A percentile compares a stretch with the other conserved stretches of the same genome.
Evolutionary conservation across 2,888 invertebrate species (phyloP).

Genomic region (Mamestra brassicae): DNA sequence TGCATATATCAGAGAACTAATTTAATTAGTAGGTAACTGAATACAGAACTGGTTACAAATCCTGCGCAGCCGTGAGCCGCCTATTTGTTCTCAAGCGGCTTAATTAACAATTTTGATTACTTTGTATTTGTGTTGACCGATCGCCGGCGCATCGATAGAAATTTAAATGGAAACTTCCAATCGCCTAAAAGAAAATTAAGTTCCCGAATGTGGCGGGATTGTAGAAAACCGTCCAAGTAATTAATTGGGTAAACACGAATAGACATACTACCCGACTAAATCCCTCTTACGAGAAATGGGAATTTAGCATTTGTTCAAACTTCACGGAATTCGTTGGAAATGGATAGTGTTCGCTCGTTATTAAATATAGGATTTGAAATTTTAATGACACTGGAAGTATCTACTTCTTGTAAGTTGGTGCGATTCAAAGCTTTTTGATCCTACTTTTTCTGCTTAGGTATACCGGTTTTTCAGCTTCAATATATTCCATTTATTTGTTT

Average conservation of each 20-base stretch:
- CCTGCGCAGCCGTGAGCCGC: not conserved
- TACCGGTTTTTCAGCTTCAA: not conserved
- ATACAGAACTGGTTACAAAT: slow-evolving; percentile 4
- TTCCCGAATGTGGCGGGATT: slow-evolving; percentile 77
- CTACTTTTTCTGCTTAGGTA: not conserved
- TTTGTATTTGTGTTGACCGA: slow-evolving; percentile 84
- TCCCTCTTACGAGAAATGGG: slow-evolving; percentile 66
- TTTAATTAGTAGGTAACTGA: not conserved
- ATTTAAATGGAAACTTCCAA: slow-evolving; percentile 82
- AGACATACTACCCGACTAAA: slow-evolving; percentile 59
- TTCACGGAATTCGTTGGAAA: slow-evolving; percentile 50
- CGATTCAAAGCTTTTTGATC: not conserved
- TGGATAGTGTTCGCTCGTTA: slow-evolving; percentile 24
- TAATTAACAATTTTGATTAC: slow-evolving; percentile 85
- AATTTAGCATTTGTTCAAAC: slow-evolving; percentile 59
- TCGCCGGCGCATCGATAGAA: slow-evolving; percentile 72
- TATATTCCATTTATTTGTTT: not conserved
- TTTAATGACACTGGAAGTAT: not conserved
- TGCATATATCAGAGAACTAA: not conserved
- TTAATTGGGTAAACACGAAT: slow-evolving; percentile 81
- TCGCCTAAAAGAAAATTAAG: slow-evolving; percentile 82
- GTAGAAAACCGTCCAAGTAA: slow-evolving; percentile 73
- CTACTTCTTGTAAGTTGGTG: not conserved
- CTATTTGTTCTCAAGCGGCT: slow-evolving; percentile 63
- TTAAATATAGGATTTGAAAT: slow-evolving; percentile 23